Conservation (phyloP, 2,888 invertebrate genomes). For the Meganola albula region DNA sequence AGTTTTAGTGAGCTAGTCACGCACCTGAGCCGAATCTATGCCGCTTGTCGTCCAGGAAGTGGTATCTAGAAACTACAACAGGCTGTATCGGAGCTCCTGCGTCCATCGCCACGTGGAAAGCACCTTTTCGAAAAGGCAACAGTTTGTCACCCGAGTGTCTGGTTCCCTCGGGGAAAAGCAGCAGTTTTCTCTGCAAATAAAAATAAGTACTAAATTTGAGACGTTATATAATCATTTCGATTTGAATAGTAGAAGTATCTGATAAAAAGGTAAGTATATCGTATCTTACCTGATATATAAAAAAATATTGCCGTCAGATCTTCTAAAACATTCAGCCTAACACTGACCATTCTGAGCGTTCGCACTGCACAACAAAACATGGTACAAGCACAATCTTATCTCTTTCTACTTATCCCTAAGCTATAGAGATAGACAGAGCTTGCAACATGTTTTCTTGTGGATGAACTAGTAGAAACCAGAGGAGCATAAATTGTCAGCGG, state of each 20-base stretch:
- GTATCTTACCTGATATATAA: not conserved
- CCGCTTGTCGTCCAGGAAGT: slow-evolving; percentile 80
- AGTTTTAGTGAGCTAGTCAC: slow-evolving; percentile 16
- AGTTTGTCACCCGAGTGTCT: slow-evolving; percentile 86
- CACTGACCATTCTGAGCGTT: no score
- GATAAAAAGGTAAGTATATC: not conserved
- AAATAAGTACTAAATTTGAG: slow-evolving; percentile 1
- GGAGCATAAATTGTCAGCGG: no score
- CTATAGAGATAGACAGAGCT: no score
- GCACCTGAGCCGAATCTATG: slow-evolving; percentile 82
- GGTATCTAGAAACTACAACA: slow-evolving; percentile 90
- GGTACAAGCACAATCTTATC: no score
- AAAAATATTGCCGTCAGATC: no score
- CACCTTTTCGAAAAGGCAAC: slow-evolving; percentile 96
- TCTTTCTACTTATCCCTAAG: no score
- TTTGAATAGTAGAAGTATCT: not conserved
- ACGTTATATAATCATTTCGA: not conserved
- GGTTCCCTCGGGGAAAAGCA: slow-evolving; percentile 96
- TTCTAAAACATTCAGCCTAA: no score
- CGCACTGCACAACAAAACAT: no score
- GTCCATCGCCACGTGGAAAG: slow-evolving; percentile 94
- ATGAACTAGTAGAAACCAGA: no score
- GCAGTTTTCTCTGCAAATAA: slow-evolving; percentile 81
- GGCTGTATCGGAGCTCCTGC: slow-evolving; percentile 92
- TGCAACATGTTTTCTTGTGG: no score